Evolutionary conservation across 2,888 invertebrate species (phyloP).

Genomic region (Pseudococcus jackbeardsleyi): DNA sequence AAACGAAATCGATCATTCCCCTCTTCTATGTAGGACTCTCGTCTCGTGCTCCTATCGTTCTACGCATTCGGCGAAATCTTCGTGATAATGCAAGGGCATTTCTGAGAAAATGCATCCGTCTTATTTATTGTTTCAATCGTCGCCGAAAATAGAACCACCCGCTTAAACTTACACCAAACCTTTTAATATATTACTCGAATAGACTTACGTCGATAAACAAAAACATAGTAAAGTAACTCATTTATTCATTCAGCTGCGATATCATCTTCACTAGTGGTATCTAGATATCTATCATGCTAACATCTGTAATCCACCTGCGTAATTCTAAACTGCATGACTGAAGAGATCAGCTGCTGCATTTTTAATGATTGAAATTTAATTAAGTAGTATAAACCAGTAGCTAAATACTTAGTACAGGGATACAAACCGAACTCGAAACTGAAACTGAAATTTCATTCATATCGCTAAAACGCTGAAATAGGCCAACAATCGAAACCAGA

Average conservation of each 20-base stretch:
- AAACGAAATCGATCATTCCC: no score
- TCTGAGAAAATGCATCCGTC: background rate
- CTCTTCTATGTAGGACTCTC: no score
- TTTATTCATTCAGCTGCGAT: slow-evolving; percentile 28
- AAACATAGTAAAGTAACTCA: slow-evolving; percentile 2
- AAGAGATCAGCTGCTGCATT: slow-evolving; percentile 2
- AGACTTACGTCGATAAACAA: background rate
- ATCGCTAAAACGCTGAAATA: no score
- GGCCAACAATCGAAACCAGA: no score
- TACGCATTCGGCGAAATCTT: background rate
- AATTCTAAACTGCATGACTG: background rate
- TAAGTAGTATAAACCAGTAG: background rate
- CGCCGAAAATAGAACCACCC: slow-evolving; percentile 8
- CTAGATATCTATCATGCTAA: background rate
- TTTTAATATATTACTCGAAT: slow-evolving; percentile 17
- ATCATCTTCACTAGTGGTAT: slow-evolving; percentile 4
- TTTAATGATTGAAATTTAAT: slow-evolving; percentile 36
- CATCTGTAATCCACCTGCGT: slow-evolving; percentile 43
- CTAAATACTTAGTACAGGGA: background rate
- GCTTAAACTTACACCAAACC: background rate
- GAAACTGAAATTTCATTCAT: no score
- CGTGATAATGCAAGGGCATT: background rate
- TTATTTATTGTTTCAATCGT: slow-evolving; percentile 1
- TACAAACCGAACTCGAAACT: no score
- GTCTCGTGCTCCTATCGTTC: background rate